phyloP scores from a whole-genome alignment of 2,113 vertebrate genomes.

The Reinhardtius hippoglossoides region DNA sequence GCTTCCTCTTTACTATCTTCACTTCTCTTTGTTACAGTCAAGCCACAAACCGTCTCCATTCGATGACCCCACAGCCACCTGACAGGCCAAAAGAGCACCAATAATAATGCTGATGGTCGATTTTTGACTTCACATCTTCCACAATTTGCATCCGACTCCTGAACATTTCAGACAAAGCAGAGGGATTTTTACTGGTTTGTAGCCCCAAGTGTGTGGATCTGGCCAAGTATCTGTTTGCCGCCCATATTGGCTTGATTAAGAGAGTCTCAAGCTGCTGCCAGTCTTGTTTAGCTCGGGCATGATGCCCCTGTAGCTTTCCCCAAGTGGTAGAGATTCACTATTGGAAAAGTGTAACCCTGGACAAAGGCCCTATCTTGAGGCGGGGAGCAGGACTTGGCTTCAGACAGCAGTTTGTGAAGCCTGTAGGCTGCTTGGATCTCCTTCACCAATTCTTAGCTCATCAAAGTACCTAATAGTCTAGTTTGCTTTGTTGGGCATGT shows the following conservation, averaged over 20 bases:
- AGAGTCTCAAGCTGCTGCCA: constrained; percentile 10
- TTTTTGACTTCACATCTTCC: constrained; percentile 3
- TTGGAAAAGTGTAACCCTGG: constrained; percentile 34
- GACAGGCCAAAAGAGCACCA: not conserved
- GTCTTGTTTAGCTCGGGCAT: constrained; percentile 26
- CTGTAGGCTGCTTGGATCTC: constrained; percentile 5
- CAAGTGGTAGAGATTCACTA: constrained; percentile 2
- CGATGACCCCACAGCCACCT: constrained; percentile 28
- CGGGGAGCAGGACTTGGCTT: constrained; percentile 27
- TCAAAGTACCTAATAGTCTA: not conserved
- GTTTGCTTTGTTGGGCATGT: constrained; percentile 42
- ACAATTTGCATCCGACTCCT: not conserved
- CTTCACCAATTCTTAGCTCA: not conserved
- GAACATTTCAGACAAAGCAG: too few species aligned
- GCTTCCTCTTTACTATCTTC: constrained; percentile 44
- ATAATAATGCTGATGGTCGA: not conserved
- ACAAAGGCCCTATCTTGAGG: constrained; percentile 37
- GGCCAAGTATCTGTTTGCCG: constrained; percentile 11
- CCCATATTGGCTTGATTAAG: constrained; percentile 23
- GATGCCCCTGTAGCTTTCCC: constrained; percentile 23
- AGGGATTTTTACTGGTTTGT: not conserved
- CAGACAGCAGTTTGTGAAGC: constrained; percentile 45
- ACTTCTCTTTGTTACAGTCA: constrained; percentile 52
- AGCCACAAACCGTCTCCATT: constrained; percentile 18
- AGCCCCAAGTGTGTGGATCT: constrained; percentile 20